phyloP scores from a whole-genome alignment of 2,888 invertebrate genomes.

The Lasioglossum vierecki region DNA sequence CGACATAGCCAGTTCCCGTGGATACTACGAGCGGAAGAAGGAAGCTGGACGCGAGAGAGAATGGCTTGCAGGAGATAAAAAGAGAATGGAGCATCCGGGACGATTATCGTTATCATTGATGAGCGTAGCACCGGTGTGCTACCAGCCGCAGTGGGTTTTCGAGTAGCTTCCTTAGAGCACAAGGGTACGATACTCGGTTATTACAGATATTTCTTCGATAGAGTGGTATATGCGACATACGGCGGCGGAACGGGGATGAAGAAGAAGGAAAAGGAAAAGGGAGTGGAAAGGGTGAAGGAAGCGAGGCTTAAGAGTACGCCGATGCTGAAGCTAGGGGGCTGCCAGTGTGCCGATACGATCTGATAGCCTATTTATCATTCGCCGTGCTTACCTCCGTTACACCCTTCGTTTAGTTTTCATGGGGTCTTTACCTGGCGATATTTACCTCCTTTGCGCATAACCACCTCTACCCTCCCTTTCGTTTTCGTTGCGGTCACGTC shows the following conservation, averaged over 20 bases:
- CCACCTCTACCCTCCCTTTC: slow-evolving; percentile 12
- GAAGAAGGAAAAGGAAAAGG: slow-evolving; percentile 6
- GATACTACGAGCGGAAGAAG: neutral
- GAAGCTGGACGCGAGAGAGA: slow-evolving; percentile 10
- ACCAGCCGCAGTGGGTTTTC: slow-evolving; percentile 47
- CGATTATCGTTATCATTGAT: slow-evolving; percentile 69
- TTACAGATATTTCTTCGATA: slow-evolving; percentile 65
- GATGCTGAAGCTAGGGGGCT: slow-evolving; percentile 51
- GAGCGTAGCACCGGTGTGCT: slow-evolving; percentile 43
- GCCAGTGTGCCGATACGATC: slow-evolving; percentile 66
- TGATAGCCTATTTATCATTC: slow-evolving; percentile 74
- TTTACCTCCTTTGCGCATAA: slow-evolving; percentile 52
- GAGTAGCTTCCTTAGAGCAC: slow-evolving; percentile 47
- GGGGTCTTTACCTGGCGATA: slow-evolving; percentile 56
- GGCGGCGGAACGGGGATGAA: slow-evolving; percentile 6
- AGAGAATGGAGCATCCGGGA: slow-evolving; percentile 40
- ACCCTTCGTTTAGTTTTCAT: slow-evolving; percentile 63
- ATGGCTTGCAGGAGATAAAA: slow-evolving; percentile 42
- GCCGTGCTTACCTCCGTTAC: slow-evolving; percentile 59
- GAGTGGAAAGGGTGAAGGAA: slow-evolving; percentile 26
- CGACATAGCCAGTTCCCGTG: neutral
- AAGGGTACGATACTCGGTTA: slow-evolving; percentile 50
- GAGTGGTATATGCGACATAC: slow-evolving; percentile 35
- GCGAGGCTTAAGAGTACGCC: slow-evolving; percentile 25
- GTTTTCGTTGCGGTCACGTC: slow-evolving; percentile 23